Percentiles rank a stretch among this genome's conserved stretches.
phyloP scores from a whole-genome alignment of 2,113 vertebrate genomes.

The Callithrix jacchus region DNA sequence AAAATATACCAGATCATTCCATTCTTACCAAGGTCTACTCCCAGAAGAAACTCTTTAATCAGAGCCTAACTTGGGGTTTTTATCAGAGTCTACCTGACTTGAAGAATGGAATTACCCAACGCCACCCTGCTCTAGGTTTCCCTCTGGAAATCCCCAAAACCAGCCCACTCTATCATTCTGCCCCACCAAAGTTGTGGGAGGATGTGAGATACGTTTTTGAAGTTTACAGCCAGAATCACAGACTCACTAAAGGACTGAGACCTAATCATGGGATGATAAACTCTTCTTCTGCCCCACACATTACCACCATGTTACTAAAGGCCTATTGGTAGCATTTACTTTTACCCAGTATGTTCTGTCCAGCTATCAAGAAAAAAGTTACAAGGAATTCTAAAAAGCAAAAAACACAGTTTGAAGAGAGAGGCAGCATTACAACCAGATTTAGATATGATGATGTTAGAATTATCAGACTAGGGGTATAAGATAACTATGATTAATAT shows the following conservation, averaged over 20 bases:
- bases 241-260: not conserved
- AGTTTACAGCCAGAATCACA: not conserved
- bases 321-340: not conserved
- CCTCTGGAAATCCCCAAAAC: not conserved
- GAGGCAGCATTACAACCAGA: too few relatives aligned
- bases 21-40: too few relatives aligned
- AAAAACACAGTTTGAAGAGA: not conserved
- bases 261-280: not conserved
- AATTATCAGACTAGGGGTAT: too few relatives aligned
- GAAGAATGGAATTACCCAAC: not conserved
- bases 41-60: not conserved
- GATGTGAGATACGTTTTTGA: not conserved
- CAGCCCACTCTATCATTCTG: not conserved
- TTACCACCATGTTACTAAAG: not conserved
- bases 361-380: not conserved
- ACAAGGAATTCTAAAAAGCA: not conserved
- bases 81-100: not conserved
- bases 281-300: not conserved
- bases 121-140: not conserved
- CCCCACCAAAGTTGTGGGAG: not conserved
- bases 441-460: too few relatives aligned
- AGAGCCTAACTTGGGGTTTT: not conserved
- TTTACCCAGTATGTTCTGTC: not conserved
- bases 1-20: not conserved
- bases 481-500: not conserved